These are phyloP conservation scores for Oenanthe melanoleuca DNA, from an alignment of 2,113 vertebrate species.

Conservation along the genomic window DNA sequence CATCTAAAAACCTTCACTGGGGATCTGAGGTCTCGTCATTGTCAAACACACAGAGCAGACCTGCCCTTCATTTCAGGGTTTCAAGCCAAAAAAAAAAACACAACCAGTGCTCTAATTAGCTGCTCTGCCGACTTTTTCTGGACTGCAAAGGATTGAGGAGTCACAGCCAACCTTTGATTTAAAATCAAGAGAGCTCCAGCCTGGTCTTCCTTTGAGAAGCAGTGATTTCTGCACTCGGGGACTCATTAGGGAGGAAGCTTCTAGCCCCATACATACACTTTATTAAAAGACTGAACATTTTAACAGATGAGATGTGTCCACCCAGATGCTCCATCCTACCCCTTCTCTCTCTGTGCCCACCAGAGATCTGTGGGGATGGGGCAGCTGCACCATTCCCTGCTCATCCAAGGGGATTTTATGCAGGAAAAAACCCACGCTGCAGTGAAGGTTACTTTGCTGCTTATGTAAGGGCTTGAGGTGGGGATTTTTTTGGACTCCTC, in stretches of 20 bases:
- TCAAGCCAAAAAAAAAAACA: neutral
- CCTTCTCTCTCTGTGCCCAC: neutral
- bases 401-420: neutral
- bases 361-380: fast-evolving
- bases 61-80: constrained; percentile 26
- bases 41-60: neutral
- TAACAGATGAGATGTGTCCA: neutral
- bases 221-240: neutral
- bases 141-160: constrained; percentile 15
- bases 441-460: constrained; percentile 23
- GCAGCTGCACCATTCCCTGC: neutral
- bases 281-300: constrained; percentile 4
- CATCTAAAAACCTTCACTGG: neutral
- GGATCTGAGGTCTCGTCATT: neutral
- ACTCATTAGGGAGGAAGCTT: constrained; percentile 42
- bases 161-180: constrained; percentile 53
- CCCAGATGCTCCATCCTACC: neutral
- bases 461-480: neutral
- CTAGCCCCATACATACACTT: neutral
- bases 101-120: constrained; percentile 39
- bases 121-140: constrained; percentile 12
- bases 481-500: neutral
- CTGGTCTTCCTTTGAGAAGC: constrained; percentile 31
- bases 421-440: neutral
- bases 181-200: constrained; percentile 43